Base-by-base conservation (phyloP, 2,797 vertebrate genomes). In the Spatula versicolor region DNA sequence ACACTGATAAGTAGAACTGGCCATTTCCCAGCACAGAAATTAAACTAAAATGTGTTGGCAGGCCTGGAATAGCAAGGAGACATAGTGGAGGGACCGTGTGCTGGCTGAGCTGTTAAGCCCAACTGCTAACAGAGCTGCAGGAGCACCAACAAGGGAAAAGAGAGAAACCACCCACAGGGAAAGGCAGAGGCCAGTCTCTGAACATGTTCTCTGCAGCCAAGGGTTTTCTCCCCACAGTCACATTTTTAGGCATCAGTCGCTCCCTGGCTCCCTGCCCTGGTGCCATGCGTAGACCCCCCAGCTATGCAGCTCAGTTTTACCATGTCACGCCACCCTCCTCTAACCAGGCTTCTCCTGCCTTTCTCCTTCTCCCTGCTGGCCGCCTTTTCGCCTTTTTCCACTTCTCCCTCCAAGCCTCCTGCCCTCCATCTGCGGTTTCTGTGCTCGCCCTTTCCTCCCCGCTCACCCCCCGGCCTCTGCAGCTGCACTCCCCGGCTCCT, bases 1-100 rank as follows among this genome's bases (percentile, higher is more conserved):
- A 88, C 68, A 94, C 68, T 87, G 94, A 95, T 95, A 96, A 95
- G 88, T 75, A 88, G 30, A 93, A 71, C 37, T 63, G 41, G 85
- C 90, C 67, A 88, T 92, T 93, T 46, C 55, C 43, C 45, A 66
- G 60, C n/a, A 69, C 83, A 92, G 62, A 77, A 82, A 66, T 6
- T 80, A 75, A 77, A 87, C 50, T 68, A 22, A 68, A 88, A 93
- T 37, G 6, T 85, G 62, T 77, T 52, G 41, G 66, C 55, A 93
- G 30, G 4, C 48, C 14, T 33, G 50, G 48, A 41, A 72, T 7
- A 43, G 11, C 33, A 75, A 91, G 45, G n/a, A 88, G 48, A 46
- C 55, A 50, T 6, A 52, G 69, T 25, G 31, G 23, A 92, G 59
- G 39, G 43, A 72, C 31, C 20, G 35, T 11, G 8, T 21, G 13